Percentiles rank a stretch among this genome's conserved stretches.
Conservation (phyloP, 2,797 vertebrate species). For the Myotis findleyi region DNA sequence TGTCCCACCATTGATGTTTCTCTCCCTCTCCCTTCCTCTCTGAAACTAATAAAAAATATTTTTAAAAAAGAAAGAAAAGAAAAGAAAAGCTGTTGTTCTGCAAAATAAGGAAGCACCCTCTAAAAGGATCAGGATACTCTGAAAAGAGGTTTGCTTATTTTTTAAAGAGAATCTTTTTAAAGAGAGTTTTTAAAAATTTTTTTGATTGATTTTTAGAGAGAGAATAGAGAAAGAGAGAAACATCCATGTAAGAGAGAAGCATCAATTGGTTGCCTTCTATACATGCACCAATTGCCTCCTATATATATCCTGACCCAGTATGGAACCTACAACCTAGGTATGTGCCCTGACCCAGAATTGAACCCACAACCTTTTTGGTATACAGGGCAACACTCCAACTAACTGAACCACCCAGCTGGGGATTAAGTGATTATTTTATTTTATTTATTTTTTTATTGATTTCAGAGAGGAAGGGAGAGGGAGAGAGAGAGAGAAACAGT, state of each 20-base stretch:
- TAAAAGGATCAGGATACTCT: background rate
- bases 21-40: too few relatives aligned
- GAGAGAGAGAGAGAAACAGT: too few relatives aligned
- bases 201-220: background rate
- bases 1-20: too few relatives aligned
- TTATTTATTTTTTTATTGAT: too few relatives aligned
- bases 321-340: background rate
- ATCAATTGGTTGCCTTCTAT: background rate
- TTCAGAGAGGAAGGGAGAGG: too few relatives aligned
- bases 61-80: background rate
- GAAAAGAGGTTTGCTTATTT: background rate
- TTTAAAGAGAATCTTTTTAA: background rate
- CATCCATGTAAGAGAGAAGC: background rate
- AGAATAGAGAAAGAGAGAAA: background rate
- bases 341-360: background rate
- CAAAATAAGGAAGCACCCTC: constrained; percentile 25
- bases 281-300: too few relatives aligned
- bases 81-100: background rate
- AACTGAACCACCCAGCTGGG: background rate
- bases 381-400: background rate
- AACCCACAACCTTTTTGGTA: background rate
- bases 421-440: too few relatives aligned
- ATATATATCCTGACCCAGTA: too few relatives aligned
- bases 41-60: too few relatives aligned
- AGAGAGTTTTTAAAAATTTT: background rate